phyloP scores from a whole-genome alignment of 2,888 invertebrate species.

The Danaus chrysippus region DNA sequence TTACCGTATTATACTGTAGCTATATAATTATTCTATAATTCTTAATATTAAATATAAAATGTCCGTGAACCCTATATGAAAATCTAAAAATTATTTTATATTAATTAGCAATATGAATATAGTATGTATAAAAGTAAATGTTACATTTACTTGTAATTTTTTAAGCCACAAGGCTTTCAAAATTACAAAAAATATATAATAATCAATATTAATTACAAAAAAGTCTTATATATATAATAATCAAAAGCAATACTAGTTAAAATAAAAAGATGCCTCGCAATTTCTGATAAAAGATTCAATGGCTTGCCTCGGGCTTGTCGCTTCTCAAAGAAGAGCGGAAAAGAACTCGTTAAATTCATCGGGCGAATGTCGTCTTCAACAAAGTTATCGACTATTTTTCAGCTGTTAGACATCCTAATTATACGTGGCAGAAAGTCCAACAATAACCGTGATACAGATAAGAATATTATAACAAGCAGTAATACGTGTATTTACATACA shows the following conservation, averaged over 20 bases:
- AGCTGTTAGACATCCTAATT: conserved; percentile 18
- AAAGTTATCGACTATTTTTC: conserved; percentile 22
- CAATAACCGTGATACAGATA: conserved; percentile 11
- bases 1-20: no score
- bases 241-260: neutral
- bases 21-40: no score
- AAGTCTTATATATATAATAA: neutral
- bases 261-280: conserved; percentile 27
- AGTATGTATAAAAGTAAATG: no score
- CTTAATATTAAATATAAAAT: no score
- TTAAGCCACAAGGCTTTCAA: no score
- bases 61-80: no score
- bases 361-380: conserved; percentile 27
- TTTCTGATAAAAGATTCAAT: conserved; percentile 33
- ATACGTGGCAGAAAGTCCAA: conserved; percentile 10
- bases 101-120: no score
- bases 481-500: neutral
- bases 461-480: neutral
- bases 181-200: no score
- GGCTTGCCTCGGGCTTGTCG: conserved; percentile 27
- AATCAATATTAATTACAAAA: neutral
- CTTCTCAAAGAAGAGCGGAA: conserved; percentile 28
- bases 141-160: no score
- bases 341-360: conserved; percentile 32
- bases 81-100: no score